Evolutionary conservation across 2,888 invertebrate species (phyloP), one percentile per base, ranked within the genome.

Genomic region (Sphaerophoria rueppellii): DNA sequence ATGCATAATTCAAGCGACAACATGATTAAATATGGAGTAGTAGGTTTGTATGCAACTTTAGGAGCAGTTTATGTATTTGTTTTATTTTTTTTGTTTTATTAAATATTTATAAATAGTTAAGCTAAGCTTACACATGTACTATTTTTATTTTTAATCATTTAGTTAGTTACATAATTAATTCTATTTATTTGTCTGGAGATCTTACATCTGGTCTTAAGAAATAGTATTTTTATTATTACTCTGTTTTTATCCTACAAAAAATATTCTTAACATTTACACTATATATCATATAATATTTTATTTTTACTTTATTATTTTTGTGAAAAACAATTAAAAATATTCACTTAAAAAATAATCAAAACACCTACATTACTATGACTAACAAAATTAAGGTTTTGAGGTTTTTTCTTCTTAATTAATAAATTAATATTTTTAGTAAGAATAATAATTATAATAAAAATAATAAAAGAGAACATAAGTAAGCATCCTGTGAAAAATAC

Each of bases 151-250:
- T 80, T 40, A 16, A 69, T 4, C 24, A 9, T 52, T 60, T 12
- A 24, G 6, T 74, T 65, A 54, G 54, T 67, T 58, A 63, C 43
- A 50, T 46, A 46, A 76, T 82, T 76, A 76, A 83, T 58, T 85
- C 85, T 85, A 85, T 85, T 85, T 85, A 85, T 85, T 85, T 85
- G 85, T 85, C 85, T 81, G 85, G 78, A 85, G 85, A 85, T 85
- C 85, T 85, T 85, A 85, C 80, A 85, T 69, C 83, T 83, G 83
- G 83, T 50, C 79, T 79, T 83, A 83, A n/a, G 24, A 54, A 12
- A 67, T 83, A 79, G 24, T 24, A 12, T 60, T 65, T 67, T 72
- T 24, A 24, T 12, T 5, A 16, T 34, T 37, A 9, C 9, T 55
- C 16, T 50, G 11, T 50, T 16, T 50, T 16, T 50, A 50, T 16